Evolutionary conservation across 2,888 invertebrate species (phyloP).

Genomic region (Bedellia somnulentella): DNA sequence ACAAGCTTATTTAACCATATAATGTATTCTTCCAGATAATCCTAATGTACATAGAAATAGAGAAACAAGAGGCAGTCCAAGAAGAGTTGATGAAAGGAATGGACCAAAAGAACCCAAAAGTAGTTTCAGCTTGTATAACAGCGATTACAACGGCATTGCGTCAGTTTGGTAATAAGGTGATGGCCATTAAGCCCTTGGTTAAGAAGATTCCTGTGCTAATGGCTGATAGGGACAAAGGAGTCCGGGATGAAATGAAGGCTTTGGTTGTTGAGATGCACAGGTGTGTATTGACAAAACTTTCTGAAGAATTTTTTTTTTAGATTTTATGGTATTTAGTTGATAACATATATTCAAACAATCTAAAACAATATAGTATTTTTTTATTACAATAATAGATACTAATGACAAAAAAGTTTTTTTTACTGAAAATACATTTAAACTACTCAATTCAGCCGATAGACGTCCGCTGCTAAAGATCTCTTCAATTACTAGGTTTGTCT

Average conservation of each 20-base stretch:
- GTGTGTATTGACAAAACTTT: constrained; percentile 44
- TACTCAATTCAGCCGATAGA: no score
- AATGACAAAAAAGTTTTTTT: no score
- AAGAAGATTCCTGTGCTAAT: constrained; percentile 84
- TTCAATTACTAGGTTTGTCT: no score
- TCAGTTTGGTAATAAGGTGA: constrained; percentile 91
- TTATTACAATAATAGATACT: no score
- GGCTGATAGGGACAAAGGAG: constrained; percentile 88
- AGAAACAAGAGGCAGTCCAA: constrained; percentile 85
- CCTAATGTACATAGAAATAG: constrained; percentile 94
- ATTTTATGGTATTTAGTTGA: constrained; percentile 1
- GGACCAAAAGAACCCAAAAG: constrained; percentile 95
- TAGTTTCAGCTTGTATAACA: constrained; percentile 81
- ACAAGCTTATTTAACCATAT: no score
- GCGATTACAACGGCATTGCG: constrained; percentile 76
- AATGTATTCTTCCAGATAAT: constrained; percentile 77
- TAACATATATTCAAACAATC: no score
- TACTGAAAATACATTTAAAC: no score
- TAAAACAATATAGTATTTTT: no score
- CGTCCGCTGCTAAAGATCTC: no score
- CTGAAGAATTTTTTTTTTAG: no score
- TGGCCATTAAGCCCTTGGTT: constrained; percentile 83
- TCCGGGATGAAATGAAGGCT: constrained; percentile 89
- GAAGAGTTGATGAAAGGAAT: constrained; percentile 93
- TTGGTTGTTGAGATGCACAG: constrained; percentile 91